Evolutionary conservation across 2,113 vertebrate species (phyloP), one percentile per base, ranked within the genome.

Genomic region (Mohoua ochrocephala): DNA sequence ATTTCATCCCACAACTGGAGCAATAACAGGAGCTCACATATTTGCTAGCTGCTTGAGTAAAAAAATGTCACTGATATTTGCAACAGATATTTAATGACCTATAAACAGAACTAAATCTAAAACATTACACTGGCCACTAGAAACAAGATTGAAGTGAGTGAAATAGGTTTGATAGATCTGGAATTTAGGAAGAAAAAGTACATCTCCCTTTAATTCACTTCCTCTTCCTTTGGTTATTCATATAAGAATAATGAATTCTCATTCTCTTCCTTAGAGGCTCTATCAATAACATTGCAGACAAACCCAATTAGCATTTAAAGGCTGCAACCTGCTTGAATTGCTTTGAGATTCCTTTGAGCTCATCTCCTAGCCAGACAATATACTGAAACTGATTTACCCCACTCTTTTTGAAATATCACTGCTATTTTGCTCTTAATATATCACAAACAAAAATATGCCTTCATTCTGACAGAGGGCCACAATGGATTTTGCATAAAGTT

Each of bases 271-370:
- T 59, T 60, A 93, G 91, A 49, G 37, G 74, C 79, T 92, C 93
- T 86, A 90, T 95, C 97, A 92, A 69, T 87, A 94, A 91, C 60
- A 68, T 13, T 89, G 71, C 65, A 94, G 89, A 80, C 79, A 79
- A 81, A 91, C 76, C 59, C 79, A 87, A 75, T 96, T 84, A 96
- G 84, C 91, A 85, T 90, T 80, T 68, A 71, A 92, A 93, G 88
- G 65, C 78, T 63, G 84, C 74, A 93, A 95, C 88, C 91, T 96
- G 69, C 82, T 11, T 56, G 49, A 91, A 76, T 88, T 69, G 56
- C 63, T 87, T 11, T 78, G 65, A 87, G 76, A 59, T 71, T 84
- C 64, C 60, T 93, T 76, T 94, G 60, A 76, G 91, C 85, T 96
- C 92, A 84, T 90, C 78, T 93, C 80, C 64, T 56, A 61, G 82